phyloP scores from a whole-genome alignment of 2,797 vertebrate genomes.

The Ciconia nigra region DNA sequence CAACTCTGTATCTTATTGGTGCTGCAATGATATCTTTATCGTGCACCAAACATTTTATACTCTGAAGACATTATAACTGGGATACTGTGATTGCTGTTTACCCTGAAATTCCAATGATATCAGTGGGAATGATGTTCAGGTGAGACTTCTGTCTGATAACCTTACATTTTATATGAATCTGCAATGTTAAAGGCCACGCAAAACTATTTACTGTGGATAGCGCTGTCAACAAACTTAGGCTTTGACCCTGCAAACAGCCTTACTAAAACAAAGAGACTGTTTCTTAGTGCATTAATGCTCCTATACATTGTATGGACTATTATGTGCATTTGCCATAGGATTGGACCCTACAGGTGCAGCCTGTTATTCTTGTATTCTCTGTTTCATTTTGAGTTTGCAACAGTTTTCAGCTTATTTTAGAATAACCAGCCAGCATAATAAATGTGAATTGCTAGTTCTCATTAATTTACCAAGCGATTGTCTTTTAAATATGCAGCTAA shows the following conservation, averaged over 20 bases:
- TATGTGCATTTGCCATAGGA: not conserved
- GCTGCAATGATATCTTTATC: not conserved
- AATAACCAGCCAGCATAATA: not conserved
- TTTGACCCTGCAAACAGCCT: not conserved
- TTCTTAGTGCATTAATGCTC: not conserved
- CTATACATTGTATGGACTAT: rapidly evolving
- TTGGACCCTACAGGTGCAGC: not conserved
- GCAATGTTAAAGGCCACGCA: not conserved
- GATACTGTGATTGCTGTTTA: not conserved
- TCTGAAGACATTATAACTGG: not conserved
- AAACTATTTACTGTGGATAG: not conserved
- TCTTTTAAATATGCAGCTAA: not conserved
- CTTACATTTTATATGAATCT: not conserved
- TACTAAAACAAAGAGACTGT: not conserved
- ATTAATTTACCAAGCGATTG: not conserved
- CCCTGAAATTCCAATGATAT: not conserved
- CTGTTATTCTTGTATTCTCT: not conserved
- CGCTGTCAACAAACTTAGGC: not conserved
- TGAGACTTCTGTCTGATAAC: not conserved
- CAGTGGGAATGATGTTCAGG: not conserved
- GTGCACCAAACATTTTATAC: not conserved
- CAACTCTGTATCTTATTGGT: not conserved
- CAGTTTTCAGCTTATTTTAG: not conserved
- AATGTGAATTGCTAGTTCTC: not conserved
- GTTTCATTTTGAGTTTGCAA: not conserved